A percentile compares a stretch with the other conserved stretches of the same genome.
Evolutionary conservation across 2,797 vertebrate species (phyloP).

Genomic region (Decapterus maruadsi): DNA sequence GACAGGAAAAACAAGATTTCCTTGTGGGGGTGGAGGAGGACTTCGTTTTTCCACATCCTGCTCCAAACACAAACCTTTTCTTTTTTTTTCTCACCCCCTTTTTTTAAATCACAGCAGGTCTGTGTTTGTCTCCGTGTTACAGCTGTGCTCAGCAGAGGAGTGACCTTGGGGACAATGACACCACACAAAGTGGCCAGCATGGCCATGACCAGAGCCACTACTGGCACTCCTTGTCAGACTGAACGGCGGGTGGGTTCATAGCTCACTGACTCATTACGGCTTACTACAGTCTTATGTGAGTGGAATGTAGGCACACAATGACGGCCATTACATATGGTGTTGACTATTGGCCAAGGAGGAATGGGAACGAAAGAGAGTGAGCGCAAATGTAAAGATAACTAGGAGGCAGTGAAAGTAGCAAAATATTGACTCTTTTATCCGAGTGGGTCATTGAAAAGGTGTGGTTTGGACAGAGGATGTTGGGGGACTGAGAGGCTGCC

Average conservation of each 20-base stretch:
- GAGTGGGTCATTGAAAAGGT: slow-evolving; percentile 57
- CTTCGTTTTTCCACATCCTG: slow-evolving; percentile 80
- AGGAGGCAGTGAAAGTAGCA: slow-evolving; percentile 44
- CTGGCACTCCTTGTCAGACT: slow-evolving; percentile 44
- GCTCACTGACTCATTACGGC: slow-evolving; percentile 59
- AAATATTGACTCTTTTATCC: slow-evolving; percentile 43
- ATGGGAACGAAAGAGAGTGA: slow-evolving; percentile 15
- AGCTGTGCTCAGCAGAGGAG: slow-evolving; percentile 71
- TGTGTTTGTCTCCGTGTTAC: slow-evolving; percentile 70
- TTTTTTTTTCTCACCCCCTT: slow-evolving; percentile 47
- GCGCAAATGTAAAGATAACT: slow-evolving; percentile 33
- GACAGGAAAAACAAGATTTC: slow-evolving; percentile 76
- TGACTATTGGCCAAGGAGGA: slow-evolving; percentile 39
- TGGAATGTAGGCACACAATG: slow-evolving; percentile 66
- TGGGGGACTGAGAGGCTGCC: slow-evolving; percentile 76
- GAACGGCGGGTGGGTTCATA: slow-evolving; percentile 62
- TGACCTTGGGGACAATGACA: slow-evolving; percentile 78
- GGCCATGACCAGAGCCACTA: slow-evolving; percentile 64
- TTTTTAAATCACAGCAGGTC: slow-evolving; percentile 57
- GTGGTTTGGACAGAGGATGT: slow-evolving; percentile 78
- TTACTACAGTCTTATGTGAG: slow-evolving; percentile 47
- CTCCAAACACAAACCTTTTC: slow-evolving; percentile 64
- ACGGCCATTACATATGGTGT: slow-evolving; percentile 36
- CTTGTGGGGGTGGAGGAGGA: slow-evolving; percentile 70
- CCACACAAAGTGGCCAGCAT: slow-evolving; percentile 64